Evolutionary conservation across 2,888 invertebrate genomes (phyloP).

Genomic region (Tineola bisselliella): DNA sequence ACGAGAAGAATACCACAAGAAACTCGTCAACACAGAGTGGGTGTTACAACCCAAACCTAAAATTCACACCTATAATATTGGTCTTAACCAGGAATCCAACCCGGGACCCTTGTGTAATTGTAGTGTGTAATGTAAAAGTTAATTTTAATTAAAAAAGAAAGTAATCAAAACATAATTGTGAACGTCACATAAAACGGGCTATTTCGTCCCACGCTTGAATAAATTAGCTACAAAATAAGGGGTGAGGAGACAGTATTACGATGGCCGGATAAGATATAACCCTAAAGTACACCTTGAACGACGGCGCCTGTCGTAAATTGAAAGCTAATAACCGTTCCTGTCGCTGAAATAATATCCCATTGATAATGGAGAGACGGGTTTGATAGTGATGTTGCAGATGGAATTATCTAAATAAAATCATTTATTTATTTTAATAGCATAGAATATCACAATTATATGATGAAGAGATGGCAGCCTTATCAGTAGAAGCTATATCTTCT

Average conservation of each 20-base stretch:
- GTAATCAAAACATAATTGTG: background rate
- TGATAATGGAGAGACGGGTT: background rate
- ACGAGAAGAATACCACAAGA: no score
- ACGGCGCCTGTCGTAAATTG: constrained; percentile 12
- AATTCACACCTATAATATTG: no score
- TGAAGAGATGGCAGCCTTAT: no score
- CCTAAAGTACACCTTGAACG: constrained; percentile 3
- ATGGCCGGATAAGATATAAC: constrained; percentile 1
- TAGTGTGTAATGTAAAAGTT: no score
- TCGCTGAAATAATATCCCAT: constrained; percentile 6
- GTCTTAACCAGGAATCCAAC: no score
- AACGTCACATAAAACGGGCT: background rate
- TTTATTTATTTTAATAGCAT: no score
- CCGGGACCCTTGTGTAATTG: no score
- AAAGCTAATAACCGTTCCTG: constrained; percentile 12
- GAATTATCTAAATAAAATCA: no score
- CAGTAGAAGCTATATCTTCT: no score
- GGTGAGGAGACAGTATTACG: background rate
- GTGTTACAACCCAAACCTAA: no score
- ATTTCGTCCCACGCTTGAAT: constrained; percentile 6
- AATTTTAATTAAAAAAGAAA: background rate
- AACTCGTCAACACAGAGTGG: no score
- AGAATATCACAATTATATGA: no score
- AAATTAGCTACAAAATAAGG: background rate
- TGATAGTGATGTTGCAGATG: background rate